Evolutionary conservation across 2,888 invertebrate genomes (phyloP).

Genomic region (Xestia rhomboidea): DNA sequence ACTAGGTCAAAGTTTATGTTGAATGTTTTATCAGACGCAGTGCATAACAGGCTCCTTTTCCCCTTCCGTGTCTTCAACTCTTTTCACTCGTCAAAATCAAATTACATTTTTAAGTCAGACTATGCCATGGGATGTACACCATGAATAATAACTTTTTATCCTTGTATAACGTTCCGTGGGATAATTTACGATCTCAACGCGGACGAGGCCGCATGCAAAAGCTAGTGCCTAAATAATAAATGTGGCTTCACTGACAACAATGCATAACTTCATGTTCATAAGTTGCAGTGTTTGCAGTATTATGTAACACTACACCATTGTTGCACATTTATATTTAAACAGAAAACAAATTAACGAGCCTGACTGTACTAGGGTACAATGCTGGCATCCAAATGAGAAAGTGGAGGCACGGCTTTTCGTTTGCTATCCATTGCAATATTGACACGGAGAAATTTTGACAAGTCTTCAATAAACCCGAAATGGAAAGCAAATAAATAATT

Average conservation of each 20-base stretch:
- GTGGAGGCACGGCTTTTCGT: conserved; percentile 13
- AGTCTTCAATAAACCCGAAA: conserved; percentile 11
- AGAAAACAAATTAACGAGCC: not conserved
- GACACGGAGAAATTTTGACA: conserved; percentile 5
- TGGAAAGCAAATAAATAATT: conserved; percentile 35
- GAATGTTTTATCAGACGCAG: not conserved
- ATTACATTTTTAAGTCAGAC: not conserved
- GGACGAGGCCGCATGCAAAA: not conserved
- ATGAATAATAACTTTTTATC: not conserved
- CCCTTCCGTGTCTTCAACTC: not conserved
- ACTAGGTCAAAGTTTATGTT: not conserved
- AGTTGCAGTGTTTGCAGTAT: not conserved
- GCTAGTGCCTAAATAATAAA: not conserved
- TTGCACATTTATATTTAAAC: not conserved
- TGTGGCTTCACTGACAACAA: not conserved
- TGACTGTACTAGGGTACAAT: conserved; percentile 40
- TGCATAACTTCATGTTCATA: not conserved
- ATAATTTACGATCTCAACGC: not conserved
- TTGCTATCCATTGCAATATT: conserved; percentile 42
- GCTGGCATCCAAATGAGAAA: conserved; percentile 45
- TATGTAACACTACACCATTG: not conserved
- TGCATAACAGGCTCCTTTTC: not conserved
- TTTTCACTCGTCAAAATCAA: no score
- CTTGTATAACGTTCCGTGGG: no score
- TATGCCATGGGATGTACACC: not conserved